These are phyloP conservation scores for Enteromius anoplus DNA, from an alignment of 2,797 vertebrate genomes.

Conservation along the genomic window DNA sequence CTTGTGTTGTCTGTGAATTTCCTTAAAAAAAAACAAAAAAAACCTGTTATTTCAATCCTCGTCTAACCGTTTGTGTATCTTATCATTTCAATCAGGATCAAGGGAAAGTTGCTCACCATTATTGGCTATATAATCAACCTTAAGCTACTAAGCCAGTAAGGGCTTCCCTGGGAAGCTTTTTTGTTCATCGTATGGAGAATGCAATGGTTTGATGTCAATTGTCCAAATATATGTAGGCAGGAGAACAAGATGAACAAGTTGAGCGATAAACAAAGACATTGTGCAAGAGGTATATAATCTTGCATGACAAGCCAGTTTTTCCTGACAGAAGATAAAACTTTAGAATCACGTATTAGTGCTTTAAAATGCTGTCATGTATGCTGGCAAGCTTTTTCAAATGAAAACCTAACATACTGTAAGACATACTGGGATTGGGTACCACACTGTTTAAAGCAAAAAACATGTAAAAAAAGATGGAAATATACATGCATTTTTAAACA, in stretches of 20 bases:
- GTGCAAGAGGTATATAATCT: constrained; percentile 9
- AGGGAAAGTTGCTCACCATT: neutral
- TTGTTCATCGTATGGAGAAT: neutral
- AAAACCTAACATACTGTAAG: neutral
- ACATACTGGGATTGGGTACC: neutral
- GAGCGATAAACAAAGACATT: constrained; percentile 7
- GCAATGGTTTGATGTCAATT: neutral
- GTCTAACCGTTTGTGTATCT: neutral
- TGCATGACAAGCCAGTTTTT: constrained; percentile 19
- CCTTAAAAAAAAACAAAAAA: neutral
- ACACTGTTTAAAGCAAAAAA: neutral
- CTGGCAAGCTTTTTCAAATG: neutral
- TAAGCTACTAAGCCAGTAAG: neutral
- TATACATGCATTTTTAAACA: neutral
- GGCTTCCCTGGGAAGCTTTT: neutral
- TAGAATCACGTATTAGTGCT: neutral
- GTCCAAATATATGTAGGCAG: constrained; percentile 14
- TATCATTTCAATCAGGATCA: neutral
- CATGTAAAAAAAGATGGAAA: neutral
- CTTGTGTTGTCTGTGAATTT: neutral
- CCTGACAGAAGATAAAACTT: neutral
- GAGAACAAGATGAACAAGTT: constrained; percentile 13
- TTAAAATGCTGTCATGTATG: neutral
- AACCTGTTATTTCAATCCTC: neutral
- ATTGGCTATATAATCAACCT: neutral